Evolutionary conservation across 2,113 vertebrate species (phyloP).

Genomic region (Vimba vimba): DNA sequence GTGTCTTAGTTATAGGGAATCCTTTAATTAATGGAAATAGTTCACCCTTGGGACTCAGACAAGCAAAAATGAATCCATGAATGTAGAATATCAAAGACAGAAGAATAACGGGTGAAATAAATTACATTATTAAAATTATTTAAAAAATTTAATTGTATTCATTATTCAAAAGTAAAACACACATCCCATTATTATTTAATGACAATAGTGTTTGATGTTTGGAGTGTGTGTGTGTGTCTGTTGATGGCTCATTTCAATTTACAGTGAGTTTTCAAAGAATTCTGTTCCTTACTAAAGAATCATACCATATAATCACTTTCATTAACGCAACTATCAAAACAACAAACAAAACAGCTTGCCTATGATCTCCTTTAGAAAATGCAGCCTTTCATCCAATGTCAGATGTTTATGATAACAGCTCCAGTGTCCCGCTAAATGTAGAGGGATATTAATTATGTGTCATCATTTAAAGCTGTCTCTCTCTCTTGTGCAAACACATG

Average conservation of each 20-base stretch:
- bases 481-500: not conserved
- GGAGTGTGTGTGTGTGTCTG: not conserved
- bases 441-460: constrained; percentile 7
- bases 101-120: constrained; percentile 16
- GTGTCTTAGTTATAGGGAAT: constrained; percentile 2
- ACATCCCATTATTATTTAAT: constrained; percentile 24
- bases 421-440: not conserved
- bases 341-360: constrained; percentile 14
- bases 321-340: constrained; percentile 16
- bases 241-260: not conserved
- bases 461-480: constrained; percentile 1
- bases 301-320: not conserved
- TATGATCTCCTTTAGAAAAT: constrained; percentile 7
- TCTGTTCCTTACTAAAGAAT: not conserved
- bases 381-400: not conserved
- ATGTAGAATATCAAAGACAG: constrained; percentile 32
- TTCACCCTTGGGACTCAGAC: constrained; percentile 31
- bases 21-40: constrained; percentile 28
- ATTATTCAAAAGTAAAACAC: constrained; percentile 29
- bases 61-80: constrained; percentile 14
- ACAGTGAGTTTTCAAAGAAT: not conserved
- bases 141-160: constrained; percentile 8
- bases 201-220: constrained; percentile 29
- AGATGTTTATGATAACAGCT: not conserved
- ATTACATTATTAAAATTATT: constrained; percentile 1